These are phyloP conservation scores for Cuculus canorus DNA, from an alignment of 2,797 vertebrate species.

Conservation along the genomic window DNA sequence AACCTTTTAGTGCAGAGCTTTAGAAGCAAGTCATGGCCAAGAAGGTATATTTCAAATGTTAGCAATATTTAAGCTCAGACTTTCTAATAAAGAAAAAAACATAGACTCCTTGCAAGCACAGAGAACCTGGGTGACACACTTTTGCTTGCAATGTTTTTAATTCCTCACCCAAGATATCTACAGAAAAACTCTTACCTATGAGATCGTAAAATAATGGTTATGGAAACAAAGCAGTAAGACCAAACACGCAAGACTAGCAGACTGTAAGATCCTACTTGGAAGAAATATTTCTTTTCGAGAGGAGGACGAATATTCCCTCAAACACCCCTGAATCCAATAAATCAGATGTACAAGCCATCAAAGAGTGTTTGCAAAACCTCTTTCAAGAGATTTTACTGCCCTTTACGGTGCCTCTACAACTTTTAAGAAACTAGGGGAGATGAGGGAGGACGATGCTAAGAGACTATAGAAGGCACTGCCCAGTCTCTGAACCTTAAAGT, in stretches of 20 bases:
- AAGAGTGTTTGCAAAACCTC: background rate
- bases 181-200: background rate
- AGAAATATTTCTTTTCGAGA: background rate
- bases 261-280: background rate
- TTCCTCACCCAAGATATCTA: background rate
- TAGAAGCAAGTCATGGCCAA: background rate
- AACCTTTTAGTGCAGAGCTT: slow-evolving; percentile 32
- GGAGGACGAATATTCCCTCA: background rate
- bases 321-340: background rate
- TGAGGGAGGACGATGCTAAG: background rate
- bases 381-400: background rate
- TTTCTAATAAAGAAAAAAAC: background rate
- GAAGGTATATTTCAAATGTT: background rate
- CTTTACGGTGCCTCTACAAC: background rate
- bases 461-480: background rate
- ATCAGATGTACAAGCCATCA: background rate
- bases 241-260: background rate
- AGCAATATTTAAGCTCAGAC: background rate
- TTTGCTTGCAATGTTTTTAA: background rate
- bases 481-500: background rate
- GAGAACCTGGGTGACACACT: background rate
- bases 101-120: background rate
- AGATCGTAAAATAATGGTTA: background rate
- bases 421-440: background rate
- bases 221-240: background rate